Evolutionary conservation across 2,113 vertebrate species (phyloP).

Genomic region (Gadus chalcogrammus): DNA sequence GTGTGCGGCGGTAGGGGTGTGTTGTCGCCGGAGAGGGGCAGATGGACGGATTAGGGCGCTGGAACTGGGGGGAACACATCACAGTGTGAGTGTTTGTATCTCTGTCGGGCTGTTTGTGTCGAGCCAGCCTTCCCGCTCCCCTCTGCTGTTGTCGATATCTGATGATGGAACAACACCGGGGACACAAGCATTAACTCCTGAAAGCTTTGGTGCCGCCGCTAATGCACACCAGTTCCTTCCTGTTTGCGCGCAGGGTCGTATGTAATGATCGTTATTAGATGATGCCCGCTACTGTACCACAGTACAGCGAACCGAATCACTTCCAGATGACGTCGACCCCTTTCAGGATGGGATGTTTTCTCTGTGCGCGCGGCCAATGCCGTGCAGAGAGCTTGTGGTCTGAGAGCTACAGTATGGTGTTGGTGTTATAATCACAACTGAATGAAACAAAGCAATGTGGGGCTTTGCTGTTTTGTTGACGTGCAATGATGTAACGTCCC

Average conservation of each 20-base stretch:
- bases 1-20: constrained; percentile 49
- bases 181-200: constrained; percentile 50
- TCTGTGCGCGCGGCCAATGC: too few species aligned
- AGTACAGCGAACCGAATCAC: too few species aligned
- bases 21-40: constrained; percentile 47
- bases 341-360: too few species aligned
- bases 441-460: too few species aligned
- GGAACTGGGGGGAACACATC: constrained; percentile 51
- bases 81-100: constrained; percentile 59
- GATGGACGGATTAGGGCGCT: constrained; percentile 68
- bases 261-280: constrained; percentile 9
- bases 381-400: too few species aligned
- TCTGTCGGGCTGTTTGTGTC: constrained; percentile 68
- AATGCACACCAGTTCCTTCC: constrained; percentile 48
- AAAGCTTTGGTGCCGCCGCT: constrained; percentile 43
- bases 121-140: constrained; percentile 57
- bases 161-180: constrained; percentile 2
- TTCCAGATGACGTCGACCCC: too few species aligned
- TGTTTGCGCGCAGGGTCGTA: constrained; percentile 41
- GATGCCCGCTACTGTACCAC: neutral
- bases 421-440: too few species aligned
- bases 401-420: too few species aligned
- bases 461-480: too few species aligned
- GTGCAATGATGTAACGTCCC: too few species aligned
- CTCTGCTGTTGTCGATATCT: too few species aligned